Percentiles rank a stretch among this genome's conserved stretches.
Evolutionary conservation across 2,888 invertebrate genomes (phyloP).

Genomic region (Geotrupes spiniger): DNA sequence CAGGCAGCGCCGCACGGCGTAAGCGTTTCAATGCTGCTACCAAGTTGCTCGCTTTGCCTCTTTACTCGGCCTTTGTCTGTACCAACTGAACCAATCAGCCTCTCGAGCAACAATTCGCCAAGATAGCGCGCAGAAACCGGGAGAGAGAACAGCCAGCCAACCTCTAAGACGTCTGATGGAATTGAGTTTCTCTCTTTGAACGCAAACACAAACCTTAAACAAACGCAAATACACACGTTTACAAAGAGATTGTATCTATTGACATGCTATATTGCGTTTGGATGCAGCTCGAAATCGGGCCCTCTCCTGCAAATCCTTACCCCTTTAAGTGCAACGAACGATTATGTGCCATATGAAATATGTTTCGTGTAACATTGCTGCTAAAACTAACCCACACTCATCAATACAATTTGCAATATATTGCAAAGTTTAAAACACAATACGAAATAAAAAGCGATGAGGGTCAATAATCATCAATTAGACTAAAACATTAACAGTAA

Average conservation of each 20-base stretch:
- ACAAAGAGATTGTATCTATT: conserved; percentile 37
- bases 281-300: conserved; percentile 21
- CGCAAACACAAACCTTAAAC: conserved; percentile 34
- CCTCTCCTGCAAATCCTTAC: conserved; percentile 2
- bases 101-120: conserved; percentile 36
- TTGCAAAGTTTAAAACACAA: too few relatives aligned
- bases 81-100: conserved; percentile 41
- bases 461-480: too few relatives aligned
- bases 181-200: conserved; percentile 37
- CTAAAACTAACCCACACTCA: too few relatives aligned
- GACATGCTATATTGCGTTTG: conserved; percentile 28
- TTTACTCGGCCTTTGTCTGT: conserved; percentile 38
- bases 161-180: conserved; percentile 39
- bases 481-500: too few relatives aligned
- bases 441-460: too few relatives aligned
- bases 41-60: conserved; percentile 35
- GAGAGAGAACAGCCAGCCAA: conserved; percentile 17
- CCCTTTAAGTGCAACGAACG: too few relatives aligned
- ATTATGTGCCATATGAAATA: too few relatives aligned
- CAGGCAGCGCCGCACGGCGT: conserved; percentile 17
- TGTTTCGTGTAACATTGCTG: too few relatives aligned
- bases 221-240: conserved; percentile 38
- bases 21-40: conserved; percentile 29
- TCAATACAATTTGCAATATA: too few relatives aligned
- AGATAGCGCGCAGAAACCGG: conserved; percentile 30